phyloP scores from a whole-genome alignment of 2,797 vertebrate species.

The Neosalanx taihuensis region DNA sequence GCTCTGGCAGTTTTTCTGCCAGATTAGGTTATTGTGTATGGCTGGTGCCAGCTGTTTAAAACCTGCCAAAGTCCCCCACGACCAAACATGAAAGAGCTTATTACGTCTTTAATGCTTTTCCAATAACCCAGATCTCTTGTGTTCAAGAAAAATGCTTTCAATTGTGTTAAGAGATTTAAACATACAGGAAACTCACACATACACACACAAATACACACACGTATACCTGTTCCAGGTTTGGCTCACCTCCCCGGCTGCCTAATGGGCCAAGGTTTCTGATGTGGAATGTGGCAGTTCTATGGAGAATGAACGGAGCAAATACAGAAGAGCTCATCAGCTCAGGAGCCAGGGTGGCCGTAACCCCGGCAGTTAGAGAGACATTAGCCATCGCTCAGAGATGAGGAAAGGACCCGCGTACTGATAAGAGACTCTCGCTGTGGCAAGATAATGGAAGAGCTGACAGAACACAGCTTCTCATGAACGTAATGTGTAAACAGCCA shows the following conservation, averaged over 20 bases:
- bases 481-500: slow-evolving; percentile 24
- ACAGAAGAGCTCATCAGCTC: slow-evolving; percentile 63
- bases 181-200: slow-evolving; percentile 1
- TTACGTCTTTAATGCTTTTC: slow-evolving; percentile 8
- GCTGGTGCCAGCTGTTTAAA: slow-evolving; percentile 16
- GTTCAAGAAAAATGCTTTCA: not conserved
- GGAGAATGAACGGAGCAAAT: slow-evolving; percentile 64
- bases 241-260: slow-evolving; percentile 70
- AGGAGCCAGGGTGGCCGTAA: slow-evolving; percentile 50
- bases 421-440: slow-evolving; percentile 24
- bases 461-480: slow-evolving; percentile 45
- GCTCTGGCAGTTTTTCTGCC: slow-evolving; percentile 17
- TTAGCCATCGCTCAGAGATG: slow-evolving; percentile 54
- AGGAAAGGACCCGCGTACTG: slow-evolving; percentile 28
- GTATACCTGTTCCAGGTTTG: slow-evolving; percentile 29
- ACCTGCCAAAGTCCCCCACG: slow-evolving; percentile 2
- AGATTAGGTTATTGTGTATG: slow-evolving; percentile 21
- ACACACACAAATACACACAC: slow-evolving; percentile 9
- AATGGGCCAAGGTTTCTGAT: slow-evolving; percentile 78
- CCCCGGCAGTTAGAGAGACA: slow-evolving; percentile 66
- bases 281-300: slow-evolving; percentile 63
- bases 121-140: not conserved
- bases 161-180: not conserved
- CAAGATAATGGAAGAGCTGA: slow-evolving; percentile 47
- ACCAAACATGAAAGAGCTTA: not conserved